phyloP scores from a whole-genome alignment of 2,113 vertebrate species.

The Siniperca knerii region DNA sequence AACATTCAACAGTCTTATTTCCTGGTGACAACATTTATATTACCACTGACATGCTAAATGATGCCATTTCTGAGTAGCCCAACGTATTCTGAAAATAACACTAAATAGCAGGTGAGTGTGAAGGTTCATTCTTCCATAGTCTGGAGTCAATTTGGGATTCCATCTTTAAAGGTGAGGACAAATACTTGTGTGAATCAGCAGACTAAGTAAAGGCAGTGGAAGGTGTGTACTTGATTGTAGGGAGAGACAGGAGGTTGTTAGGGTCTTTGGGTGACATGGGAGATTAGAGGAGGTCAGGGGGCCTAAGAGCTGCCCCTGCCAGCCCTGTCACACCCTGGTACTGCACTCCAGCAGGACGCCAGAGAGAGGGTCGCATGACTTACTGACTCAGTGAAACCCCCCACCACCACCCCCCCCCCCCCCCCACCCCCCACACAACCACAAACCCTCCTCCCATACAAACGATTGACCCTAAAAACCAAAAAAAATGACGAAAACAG shows the following conservation, averaged over 20 bases:
- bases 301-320: constrained; percentile 13
- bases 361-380: constrained; percentile 71
- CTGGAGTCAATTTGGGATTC: background rate
- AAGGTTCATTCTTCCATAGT: background rate
- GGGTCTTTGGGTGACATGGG: constrained; percentile 37
- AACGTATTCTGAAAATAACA: background rate
- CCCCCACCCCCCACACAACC: constrained; percentile 21
- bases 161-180: background rate
- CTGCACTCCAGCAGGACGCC: constrained; percentile 25
- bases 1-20: too few species aligned
- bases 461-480: too few species aligned
- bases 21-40: too few species aligned
- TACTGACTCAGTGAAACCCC: constrained; percentile 66
- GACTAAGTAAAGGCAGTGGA: background rate
- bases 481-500: too few species aligned
- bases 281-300: constrained; percentile 57
- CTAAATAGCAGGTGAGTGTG: background rate
- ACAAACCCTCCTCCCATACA: too few species aligned
- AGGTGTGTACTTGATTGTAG: constrained; percentile 16
- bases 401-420: constrained; percentile 38
- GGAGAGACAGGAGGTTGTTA: background rate
- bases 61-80: too few species aligned
- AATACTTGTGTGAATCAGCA: background rate
- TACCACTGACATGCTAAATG: too few species aligned
- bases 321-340: constrained; percentile 56